A percentile compares a stretch with the other conserved stretches of the same genome.
Evolutionary conservation across 2,113 vertebrate species (phyloP).

Genomic region (Embiotoca jacksoni): DNA sequence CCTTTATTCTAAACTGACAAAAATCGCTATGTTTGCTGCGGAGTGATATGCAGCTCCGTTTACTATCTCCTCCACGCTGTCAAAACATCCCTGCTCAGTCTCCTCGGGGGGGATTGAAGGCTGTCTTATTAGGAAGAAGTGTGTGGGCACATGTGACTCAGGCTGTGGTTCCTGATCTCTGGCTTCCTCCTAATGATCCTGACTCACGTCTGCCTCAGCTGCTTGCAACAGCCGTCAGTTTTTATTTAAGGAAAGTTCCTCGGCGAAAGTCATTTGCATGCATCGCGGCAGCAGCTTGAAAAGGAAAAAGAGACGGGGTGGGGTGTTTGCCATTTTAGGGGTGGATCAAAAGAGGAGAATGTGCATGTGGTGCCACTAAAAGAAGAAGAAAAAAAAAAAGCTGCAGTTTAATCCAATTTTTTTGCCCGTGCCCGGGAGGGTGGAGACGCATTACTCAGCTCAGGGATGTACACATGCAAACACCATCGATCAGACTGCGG

Average conservation of each 20-base stretch:
- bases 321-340: constrained; percentile 38
- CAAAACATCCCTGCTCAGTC: constrained; percentile 9
- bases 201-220: constrained; percentile 52
- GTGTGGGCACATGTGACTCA: constrained; percentile 26
- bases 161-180: constrained; percentile 39
- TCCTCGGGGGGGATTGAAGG: constrained; percentile 27
- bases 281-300: constrained; percentile 38
- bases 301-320: constrained; percentile 5
- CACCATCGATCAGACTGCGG: constrained; percentile 38
- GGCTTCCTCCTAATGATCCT: constrained; percentile 30
- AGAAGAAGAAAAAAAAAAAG: background rate
- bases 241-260: constrained; percentile 56
- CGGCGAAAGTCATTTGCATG: constrained; percentile 19
- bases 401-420: constrained; percentile 41
- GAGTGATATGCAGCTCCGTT: background rate
- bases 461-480: constrained; percentile 27
- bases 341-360: constrained; percentile 39
- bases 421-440: background rate
- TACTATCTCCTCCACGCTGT: constrained; percentile 3
- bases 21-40: constrained; percentile 11
- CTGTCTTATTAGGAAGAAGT: constrained; percentile 37
- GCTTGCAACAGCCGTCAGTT: constrained; percentile 38
- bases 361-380: constrained; percentile 10
- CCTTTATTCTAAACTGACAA: too few relatives aligned
- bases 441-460: constrained; percentile 7